phyloP scores from a whole-genome alignment of 2,888 invertebrate species.

The Chrysolina haemoptera region DNA sequence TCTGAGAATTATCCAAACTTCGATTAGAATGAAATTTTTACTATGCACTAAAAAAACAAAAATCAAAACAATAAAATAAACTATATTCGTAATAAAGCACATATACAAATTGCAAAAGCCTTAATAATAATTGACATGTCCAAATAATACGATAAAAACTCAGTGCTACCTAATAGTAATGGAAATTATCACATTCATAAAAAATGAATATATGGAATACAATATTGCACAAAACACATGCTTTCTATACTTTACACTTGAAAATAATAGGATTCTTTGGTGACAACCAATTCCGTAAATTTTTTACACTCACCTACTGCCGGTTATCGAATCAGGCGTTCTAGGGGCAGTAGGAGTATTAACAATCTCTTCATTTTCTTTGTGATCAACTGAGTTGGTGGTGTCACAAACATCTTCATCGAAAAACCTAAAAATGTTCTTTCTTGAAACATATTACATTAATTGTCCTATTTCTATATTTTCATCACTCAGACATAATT shows the following conservation, averaged over 20 bases:
- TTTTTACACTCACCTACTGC: constrained; percentile 67
- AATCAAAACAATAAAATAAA: constrained; percentile 11
- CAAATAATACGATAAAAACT: neutral
- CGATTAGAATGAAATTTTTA: neutral
- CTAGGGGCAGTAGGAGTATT: constrained; percentile 78
- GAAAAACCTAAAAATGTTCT: constrained; percentile 66
- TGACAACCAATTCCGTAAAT: constrained; percentile 25
- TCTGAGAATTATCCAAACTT: too few relatives aligned
- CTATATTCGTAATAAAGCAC: constrained; percentile 17
- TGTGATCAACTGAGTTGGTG: constrained; percentile 62
- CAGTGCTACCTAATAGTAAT: neutral
- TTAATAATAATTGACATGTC: constrained; percentile 14
- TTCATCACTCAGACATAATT: too few relatives aligned
- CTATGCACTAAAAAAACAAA: neutral
- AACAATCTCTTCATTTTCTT: constrained; percentile 70
- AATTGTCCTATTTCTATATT: too few relatives aligned
- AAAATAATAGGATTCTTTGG: constrained; percentile 39
- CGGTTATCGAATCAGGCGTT: constrained; percentile 73
- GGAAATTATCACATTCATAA: constrained; percentile 21
- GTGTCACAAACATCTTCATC: constrained; percentile 68
- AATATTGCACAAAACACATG: constrained; percentile 15
- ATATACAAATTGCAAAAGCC: constrained; percentile 17
- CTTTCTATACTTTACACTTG: constrained; percentile 33
- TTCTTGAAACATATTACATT: neutral
- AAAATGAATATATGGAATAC: neutral